These are phyloP conservation scores for Rhinopomastus cyanomelas DNA, from an alignment of 2,113 vertebrate species.

Conservation along the genomic window DNA sequence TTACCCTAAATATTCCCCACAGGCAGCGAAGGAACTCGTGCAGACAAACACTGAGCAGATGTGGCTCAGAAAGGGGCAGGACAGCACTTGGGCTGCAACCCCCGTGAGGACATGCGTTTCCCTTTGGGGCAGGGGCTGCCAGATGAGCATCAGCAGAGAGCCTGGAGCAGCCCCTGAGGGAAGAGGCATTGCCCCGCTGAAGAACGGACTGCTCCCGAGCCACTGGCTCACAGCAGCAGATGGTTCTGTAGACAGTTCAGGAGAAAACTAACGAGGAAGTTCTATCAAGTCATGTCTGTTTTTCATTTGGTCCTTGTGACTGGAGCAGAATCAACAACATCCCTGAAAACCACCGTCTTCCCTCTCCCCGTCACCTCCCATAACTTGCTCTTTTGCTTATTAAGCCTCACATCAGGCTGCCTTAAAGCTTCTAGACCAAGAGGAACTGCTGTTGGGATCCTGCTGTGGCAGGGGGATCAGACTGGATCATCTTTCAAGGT, in stretches of 20 bases:
- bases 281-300: neutral
- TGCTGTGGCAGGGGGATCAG: too few relatives aligned
- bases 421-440: neutral
- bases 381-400: neutral
- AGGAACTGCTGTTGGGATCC: too few relatives aligned
- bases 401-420: neutral
- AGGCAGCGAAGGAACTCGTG: constrained; percentile 14
- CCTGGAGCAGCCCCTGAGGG: neutral
- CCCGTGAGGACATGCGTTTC: too few relatives aligned
- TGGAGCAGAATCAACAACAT: constrained; percentile 17
- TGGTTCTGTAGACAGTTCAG: neutral
- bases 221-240: neutral
- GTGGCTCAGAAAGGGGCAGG: neutral
- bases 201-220: neutral
- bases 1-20: neutral
- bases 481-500: too few relatives aligned
- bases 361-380: neutral
- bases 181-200: neutral
- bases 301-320: constrained; percentile 17
- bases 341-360: constrained; percentile 15
- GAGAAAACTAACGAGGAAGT: too few relatives aligned
- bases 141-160: neutral
- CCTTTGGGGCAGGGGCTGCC: neutral
- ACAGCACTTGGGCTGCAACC: neutral
- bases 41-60: constrained; percentile 12